Evolutionary conservation across 2,113 vertebrate species (phyloP), one percentile per base, ranked within the genome.

Genomic region (human (Homo sapiens)): DNA sequence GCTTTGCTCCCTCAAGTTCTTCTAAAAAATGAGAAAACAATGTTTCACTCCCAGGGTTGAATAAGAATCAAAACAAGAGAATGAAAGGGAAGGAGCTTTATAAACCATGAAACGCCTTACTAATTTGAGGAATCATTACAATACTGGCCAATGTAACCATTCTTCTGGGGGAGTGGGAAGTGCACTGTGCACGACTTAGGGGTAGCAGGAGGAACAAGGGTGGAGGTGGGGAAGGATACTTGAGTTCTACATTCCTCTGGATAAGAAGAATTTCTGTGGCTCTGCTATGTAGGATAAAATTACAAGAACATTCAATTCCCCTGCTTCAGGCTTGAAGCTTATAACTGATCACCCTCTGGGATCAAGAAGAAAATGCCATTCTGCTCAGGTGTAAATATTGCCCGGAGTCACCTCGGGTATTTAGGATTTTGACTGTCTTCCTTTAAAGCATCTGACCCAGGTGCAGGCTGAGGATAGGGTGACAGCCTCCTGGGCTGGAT

Each of bases 381-480:
- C 79, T 96, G 25, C 66, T 93, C 80, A 75, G n/a, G 78, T 91
- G 17, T 90, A 96, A 97, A 94, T 88, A 96, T n/a, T 89, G 94
- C 72, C 76, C 14, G 22, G 73, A 93, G 61, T 86, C 81, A 97
- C 55, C 23, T 20, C 1, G 0, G 66, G 81, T 57, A 89, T 90
- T 92, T 85, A 73, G 68, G 73, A 73, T 76, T 96, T 95, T 94
- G 48, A 81, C 20, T 87, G 57, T 75, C 76, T 97, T 96, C 78
- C 78, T 97, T 93, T 86, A 64, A 95, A 96, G 78, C 43, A 70
- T 83, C 64, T 64, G 70, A 86, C 81, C 75, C 89, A 27, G 61
- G 72, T 96, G 79, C 11, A 76, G 16, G 55, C 23, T 66, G 68
- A 66, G 87, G 78, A 40, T 93, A 95, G 22, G 75, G 50, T 86